These are phyloP conservation scores for Cyprinodon variegatus DNA, from an alignment of 2,113 vertebrate species.

Conservation along the genomic window DNA sequence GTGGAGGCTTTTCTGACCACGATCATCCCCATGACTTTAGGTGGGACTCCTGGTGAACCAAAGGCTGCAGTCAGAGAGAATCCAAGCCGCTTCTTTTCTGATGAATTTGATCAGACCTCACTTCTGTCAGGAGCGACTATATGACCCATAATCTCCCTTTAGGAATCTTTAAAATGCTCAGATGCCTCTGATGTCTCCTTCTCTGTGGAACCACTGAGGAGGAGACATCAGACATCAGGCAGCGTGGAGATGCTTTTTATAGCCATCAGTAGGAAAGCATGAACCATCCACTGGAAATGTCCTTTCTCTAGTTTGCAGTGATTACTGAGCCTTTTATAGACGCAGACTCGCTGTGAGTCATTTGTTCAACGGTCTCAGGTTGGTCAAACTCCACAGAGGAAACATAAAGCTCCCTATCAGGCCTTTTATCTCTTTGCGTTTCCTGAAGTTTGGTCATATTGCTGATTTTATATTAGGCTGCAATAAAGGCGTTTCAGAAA, in stretches of 20 bases:
- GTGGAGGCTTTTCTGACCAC: background rate
- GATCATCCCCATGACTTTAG: too few species aligned
- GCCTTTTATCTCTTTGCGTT: background rate
- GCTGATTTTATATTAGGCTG: too few species aligned
- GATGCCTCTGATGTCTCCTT: background rate
- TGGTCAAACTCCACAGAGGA: background rate
- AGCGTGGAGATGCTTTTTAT: background rate
- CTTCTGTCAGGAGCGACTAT: too few species aligned
- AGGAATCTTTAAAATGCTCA: background rate
- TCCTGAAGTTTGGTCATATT: too few species aligned
- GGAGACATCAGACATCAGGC: background rate
- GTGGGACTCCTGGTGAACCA: too few species aligned
- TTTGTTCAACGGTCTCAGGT: background rate
- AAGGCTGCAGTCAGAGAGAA: too few species aligned
- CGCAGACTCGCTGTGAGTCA: background rate
- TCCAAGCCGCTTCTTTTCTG: too few species aligned
- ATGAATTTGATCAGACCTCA: too few species aligned
- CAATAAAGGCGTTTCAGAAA: too few species aligned
- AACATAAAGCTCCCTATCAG: background rate
- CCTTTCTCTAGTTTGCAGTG: background rate
- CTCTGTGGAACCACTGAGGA: background rate
- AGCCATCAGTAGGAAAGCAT: background rate
- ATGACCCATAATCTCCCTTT: background rate
- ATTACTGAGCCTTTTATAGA: background rate
- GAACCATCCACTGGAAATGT: background rate